phyloP scores from a whole-genome alignment of 2,888 invertebrate genomes.

The Drosophila parthenogenetica region DNA sequence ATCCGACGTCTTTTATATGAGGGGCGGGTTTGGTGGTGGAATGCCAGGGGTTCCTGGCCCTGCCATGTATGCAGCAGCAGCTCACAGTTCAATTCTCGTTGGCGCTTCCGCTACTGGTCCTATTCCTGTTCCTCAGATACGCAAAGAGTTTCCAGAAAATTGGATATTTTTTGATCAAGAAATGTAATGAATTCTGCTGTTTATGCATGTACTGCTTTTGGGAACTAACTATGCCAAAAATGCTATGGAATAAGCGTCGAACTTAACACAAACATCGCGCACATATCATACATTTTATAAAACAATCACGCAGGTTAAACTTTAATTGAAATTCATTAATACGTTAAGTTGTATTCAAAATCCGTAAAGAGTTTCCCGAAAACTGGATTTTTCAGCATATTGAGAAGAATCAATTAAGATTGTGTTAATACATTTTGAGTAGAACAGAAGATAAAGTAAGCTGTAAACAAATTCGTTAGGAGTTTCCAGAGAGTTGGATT shows the following conservation, averaged over 20 bases:
- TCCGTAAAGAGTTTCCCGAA: constrained; percentile 19
- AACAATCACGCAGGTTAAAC: no score
- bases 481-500: constrained; percentile 59
- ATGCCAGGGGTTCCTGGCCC: no score
- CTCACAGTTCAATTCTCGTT: no score
- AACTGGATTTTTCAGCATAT: background rate
- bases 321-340: no score
- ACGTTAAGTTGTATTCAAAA: no score
- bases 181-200: constrained; percentile 27
- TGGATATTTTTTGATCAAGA: constrained; percentile 86
- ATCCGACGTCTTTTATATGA: no score
- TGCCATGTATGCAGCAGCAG: no score
- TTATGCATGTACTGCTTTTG: background rate
- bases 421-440: background rate
- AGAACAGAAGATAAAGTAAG: background rate
- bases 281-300: background rate
- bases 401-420: background rate
- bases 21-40: no score
- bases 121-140: constrained; percentile 53
- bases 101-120: background rate
- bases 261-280: background rate
- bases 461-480: constrained; percentile 32
- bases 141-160: constrained; percentile 89
- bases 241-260: background rate
- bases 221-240: constrained; percentile 22